Evolutionary conservation across 92 coral and sea anemone genomes (phyloP).

Genomic region (Epizoanthus fatuus): DNA sequence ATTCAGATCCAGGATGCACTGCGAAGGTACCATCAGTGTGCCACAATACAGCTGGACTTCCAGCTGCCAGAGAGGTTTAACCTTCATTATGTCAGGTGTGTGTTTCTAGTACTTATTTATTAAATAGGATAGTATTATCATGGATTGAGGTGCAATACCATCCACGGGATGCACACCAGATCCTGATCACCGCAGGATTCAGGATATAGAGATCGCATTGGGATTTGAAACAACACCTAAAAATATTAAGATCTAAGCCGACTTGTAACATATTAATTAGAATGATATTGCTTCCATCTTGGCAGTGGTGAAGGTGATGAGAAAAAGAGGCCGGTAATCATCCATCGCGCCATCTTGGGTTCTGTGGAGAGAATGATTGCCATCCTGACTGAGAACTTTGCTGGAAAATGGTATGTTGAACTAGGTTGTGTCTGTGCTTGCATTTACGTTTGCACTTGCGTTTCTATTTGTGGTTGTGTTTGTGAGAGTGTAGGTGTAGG

Average conservation of each 20-base stretch:
- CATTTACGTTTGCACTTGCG: no score
- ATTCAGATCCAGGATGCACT: slow-evolving; percentile 96
- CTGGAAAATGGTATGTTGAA: slow-evolving; percentile 93
- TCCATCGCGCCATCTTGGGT: slow-evolving; percentile 98
- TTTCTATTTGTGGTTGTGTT: neutral
- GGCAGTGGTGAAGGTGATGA: slow-evolving; percentile 98
- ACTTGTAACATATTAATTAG: neutral
- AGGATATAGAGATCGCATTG: no score
- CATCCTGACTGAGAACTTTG: slow-evolving; percentile 96
- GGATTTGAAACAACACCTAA: no score
- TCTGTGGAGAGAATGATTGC: slow-evolving; percentile 99
- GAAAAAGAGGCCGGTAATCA: slow-evolving; percentile 92
- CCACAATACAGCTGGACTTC: slow-evolving; percentile 98
- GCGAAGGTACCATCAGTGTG: slow-evolving; percentile 96
- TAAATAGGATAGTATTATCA: neutral
- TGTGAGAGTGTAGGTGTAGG: neutral
- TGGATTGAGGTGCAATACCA: no score
- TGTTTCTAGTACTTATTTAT: neutral
- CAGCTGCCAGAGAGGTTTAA: slow-evolving; percentile 98
- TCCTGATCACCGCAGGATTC: no score
- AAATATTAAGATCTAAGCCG: no score
- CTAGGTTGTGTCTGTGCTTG: neutral
- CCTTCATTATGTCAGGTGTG: slow-evolving; percentile 86
- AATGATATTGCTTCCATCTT: neutral
- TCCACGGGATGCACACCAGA: no score